Base-by-base conservation (phyloP, 2,797 vertebrate species). In the Falco berigora region DNA sequence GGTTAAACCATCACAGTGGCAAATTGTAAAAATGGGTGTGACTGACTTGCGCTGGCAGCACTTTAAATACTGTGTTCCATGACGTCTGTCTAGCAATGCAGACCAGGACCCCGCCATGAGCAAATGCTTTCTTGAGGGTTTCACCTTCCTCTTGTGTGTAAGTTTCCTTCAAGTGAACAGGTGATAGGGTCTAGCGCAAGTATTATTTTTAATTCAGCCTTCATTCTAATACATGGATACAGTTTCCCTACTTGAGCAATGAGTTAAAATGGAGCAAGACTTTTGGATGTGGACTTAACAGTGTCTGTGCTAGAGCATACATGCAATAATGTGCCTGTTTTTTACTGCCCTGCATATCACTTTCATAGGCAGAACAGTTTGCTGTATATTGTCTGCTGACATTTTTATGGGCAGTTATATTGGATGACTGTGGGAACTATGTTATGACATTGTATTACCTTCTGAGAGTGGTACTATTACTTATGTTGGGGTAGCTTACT, bases 1-100 rank as follows among this genome's bases (percentile, higher is more conserved):
- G 18, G 6, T 69, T 73, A 50, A 73, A 34, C 24, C 0, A 0
- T 4, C 2, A 18, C 38, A 69, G 25, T 22, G 4, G 17, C 9
- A 40, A 73, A 69, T 46, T 80, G 3, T 77, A 71, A 62, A 79
- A 66, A 74, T 17, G 6, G 5, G 1, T 58, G 13, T 30, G 40
- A 24, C 21, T 42, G 47, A 23, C 50, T 40, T 86, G 6, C 8
- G 21, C 8, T 81, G 25, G 4, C 56, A 68, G 12, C 44, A 14
- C 19, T 59, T 81, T 56, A 68, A 88, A 36, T 62, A 34, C 4
- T 14, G 0, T 40, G 78, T 77, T 49, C 30, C 1, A 3, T 34
- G 53, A 9, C 0, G 6, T 34, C 19, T 61, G 10, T 20, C 15
- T 42, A 67, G 40, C 36, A 56, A 6, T 14, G 12, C 17, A 8